Conservation (phyloP, 2,113 vertebrate genomes). For the Macquaria ambigua region DNA sequence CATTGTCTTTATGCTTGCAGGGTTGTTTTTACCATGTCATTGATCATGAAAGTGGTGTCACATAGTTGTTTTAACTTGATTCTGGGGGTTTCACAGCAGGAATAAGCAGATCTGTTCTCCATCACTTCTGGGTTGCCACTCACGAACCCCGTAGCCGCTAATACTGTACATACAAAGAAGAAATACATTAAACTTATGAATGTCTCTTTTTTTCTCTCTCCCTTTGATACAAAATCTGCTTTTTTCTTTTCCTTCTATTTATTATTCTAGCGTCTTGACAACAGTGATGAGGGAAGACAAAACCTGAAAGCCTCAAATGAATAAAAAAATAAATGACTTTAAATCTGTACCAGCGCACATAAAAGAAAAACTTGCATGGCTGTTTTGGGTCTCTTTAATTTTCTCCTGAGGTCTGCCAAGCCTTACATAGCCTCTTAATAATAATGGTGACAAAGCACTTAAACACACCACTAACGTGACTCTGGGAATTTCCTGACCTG, state of each 20-base stretch:
- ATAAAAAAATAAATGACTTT: background rate
- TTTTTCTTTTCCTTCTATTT: background rate
- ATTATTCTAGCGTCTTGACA: background rate
- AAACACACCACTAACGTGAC: fast-evolving
- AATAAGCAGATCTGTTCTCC: fast-evolving
- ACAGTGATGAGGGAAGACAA: background rate
- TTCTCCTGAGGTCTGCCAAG: background rate
- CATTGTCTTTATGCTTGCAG: background rate
- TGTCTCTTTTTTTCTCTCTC: background rate
- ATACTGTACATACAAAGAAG: background rate
- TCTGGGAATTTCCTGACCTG: background rate
- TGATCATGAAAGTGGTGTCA: background rate
- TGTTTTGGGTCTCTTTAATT: background rate
- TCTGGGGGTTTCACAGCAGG: background rate
- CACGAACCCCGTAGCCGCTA: background rate
- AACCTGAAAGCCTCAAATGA: background rate
- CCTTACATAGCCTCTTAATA: background rate
- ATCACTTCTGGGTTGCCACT: fast-evolving
- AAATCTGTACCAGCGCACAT: background rate
- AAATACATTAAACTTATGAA: background rate
- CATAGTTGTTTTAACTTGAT: fast-evolving
- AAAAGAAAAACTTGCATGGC: background rate
- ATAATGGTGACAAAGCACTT: background rate
- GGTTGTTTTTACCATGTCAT: background rate
- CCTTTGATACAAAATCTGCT: background rate